Percentiles rank a stretch among this genome's conserved stretches.
These are phyloP conservation scores for Antheraea pernyi DNA, from an alignment of 1,140 invertebrate species.

Conservation along the genomic window DNA sequence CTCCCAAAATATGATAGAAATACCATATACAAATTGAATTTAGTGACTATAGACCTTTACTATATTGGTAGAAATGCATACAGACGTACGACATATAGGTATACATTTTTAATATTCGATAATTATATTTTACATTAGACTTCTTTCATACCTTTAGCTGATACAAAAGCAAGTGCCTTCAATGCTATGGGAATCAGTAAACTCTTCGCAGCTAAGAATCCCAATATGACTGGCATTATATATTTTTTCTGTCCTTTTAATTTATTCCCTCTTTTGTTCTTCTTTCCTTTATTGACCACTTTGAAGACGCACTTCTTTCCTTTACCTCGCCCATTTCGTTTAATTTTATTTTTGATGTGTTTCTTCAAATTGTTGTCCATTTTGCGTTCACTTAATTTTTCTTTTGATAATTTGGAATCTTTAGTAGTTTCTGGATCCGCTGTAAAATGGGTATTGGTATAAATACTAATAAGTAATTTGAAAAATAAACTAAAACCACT, in stretches of 20 bases:
- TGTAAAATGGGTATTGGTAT: neutral
- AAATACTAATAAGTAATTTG: neutral
- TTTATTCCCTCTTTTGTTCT: conserved; percentile 34
- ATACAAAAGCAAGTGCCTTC: conserved; percentile 82
- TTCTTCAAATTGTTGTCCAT: conserved; percentile 27
- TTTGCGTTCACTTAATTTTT: conserved; percentile 16
- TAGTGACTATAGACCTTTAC: too few relatives aligned
- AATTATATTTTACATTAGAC: too few relatives aligned
- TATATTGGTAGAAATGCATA: too few relatives aligned
- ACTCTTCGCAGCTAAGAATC: conserved; percentile 81
- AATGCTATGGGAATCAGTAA: conserved; percentile 82
- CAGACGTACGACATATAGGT: too few relatives aligned
- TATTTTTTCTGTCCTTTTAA: conserved; percentile 63
- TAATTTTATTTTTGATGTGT: conserved; percentile 32
- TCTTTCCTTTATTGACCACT: conserved; percentile 41
- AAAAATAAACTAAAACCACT: too few relatives aligned
- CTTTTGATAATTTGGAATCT: conserved; percentile 17
- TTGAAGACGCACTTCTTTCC: conserved; percentile 54
- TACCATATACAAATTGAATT: too few relatives aligned
- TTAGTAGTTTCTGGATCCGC: conserved; percentile 16
- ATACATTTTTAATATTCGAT: too few relatives aligned
- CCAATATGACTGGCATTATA: conserved; percentile 81
- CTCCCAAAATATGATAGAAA: too few relatives aligned
- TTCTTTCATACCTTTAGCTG: conserved; percentile 64
- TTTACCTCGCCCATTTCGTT: conserved; percentile 36